Conservation (phyloP, 2,888 invertebrate species). For the Acholoe squamosa region DNA sequence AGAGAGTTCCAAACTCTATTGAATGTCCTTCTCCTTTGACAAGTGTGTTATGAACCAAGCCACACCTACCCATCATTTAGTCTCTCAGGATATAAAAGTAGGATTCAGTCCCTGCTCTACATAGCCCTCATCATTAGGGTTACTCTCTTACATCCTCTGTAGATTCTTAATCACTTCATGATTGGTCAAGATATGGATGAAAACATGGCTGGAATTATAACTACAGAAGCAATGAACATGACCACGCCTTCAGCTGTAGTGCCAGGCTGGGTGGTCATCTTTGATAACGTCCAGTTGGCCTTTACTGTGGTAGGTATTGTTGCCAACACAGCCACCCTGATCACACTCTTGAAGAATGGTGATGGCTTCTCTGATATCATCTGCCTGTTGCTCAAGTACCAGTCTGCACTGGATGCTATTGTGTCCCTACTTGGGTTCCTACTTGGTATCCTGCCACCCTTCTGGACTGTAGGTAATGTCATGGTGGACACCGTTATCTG, state of each 20-base stretch:
- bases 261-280: slow-evolving; percentile 3
- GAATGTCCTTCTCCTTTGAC: too few species aligned
- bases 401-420: neutral
- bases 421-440: neutral
- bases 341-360: slow-evolving; percentile 12
- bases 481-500: neutral
- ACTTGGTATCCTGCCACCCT: neutral
- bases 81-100: too few species aligned
- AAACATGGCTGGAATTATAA: neutral
- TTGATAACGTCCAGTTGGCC: neutral
- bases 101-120: too few species aligned
- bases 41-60: too few species aligned
- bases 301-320: neutral
- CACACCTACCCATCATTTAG: too few species aligned
- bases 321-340: neutral
- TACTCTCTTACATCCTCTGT: too few species aligned
- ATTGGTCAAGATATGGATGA: too few species aligned
- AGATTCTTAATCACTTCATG: too few species aligned
- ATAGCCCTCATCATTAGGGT: too few species aligned
- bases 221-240: neutral
- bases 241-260: too few species aligned
- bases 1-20: too few species aligned
- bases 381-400: neutral
- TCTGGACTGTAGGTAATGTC: neutral
- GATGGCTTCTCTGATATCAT: slow-evolving; percentile 28